phyloP scores from a whole-genome alignment of 2,797 vertebrate genomes.

The Xiphophorus birchmanni region DNA sequence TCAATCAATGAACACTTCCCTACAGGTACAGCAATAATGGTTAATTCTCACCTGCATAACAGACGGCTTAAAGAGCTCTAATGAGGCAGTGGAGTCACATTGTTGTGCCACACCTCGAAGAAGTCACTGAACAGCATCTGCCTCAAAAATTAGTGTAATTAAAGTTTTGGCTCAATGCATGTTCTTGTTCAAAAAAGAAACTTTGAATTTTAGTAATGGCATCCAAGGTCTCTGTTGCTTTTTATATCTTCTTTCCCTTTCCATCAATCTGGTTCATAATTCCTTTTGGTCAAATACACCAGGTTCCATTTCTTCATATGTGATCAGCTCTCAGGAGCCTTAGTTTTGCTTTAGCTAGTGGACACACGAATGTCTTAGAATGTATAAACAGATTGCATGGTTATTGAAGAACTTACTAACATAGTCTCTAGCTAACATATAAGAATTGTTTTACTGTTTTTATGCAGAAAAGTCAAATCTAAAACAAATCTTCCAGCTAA shows the following conservation, averaged over 20 bases:
- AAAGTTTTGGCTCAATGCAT: neutral
- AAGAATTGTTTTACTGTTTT: neutral
- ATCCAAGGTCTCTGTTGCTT: neutral
- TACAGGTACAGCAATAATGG: slow-evolving; percentile 82
- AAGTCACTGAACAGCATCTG: slow-evolving; percentile 25
- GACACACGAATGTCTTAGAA: neutral
- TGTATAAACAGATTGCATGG: neutral
- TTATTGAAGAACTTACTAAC: neutral
- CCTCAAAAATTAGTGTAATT: neutral
- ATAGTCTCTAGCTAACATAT: neutral
- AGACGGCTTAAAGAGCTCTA: neutral
- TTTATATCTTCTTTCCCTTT: neutral
- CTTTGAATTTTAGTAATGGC: neutral
- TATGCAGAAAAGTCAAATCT: slow-evolving; percentile 2
- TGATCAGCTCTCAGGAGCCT: slow-evolving; percentile 10
- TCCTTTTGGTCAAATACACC: neutral
- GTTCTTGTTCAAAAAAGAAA: neutral
- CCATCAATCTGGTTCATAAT: neutral
- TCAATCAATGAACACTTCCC: slow-evolving; percentile 96
- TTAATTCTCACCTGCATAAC: neutral
- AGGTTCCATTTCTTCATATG: slow-evolving; percentile 5
- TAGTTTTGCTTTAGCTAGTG: neutral
- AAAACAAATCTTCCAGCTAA: slow-evolving; percentile 37
- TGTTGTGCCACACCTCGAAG: neutral
- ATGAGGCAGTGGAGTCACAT: neutral